A percentile compares a stretch with the other conserved stretches of the same genome.
Conservation (phyloP, 2,113 vertebrate species). For the Embiotoca jacksoni region DNA sequence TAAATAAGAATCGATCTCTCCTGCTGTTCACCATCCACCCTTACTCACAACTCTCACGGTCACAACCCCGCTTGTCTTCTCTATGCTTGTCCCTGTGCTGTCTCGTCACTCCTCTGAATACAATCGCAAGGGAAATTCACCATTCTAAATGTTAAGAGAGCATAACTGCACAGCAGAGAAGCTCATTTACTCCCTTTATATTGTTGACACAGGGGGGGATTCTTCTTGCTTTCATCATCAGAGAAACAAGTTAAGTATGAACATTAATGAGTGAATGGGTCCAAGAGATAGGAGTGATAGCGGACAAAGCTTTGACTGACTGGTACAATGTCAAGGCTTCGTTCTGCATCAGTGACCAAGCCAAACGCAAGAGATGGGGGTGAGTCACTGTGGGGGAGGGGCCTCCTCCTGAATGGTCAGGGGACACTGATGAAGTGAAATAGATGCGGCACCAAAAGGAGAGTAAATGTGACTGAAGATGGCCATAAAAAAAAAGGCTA, state of each 20-base stretch:
- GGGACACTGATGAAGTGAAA: conserved; percentile 78
- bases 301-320: conserved; percentile 80
- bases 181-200: conserved; percentile 16
- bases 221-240: conserved; percentile 30
- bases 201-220: background rate
- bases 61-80: conserved; percentile 79
- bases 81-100: conserved; percentile 67
- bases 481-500: conserved; percentile 23
- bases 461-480: conserved; percentile 52
- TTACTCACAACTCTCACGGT: conserved; percentile 79
- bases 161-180: conserved; percentile 19
- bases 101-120: conserved; percentile 57
- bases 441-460: conserved; percentile 70
- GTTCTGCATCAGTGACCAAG: conserved; percentile 82
- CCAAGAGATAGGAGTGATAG: conserved; percentile 66
- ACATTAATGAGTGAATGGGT: conserved; percentile 64
- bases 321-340: conserved; percentile 84
- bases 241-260: conserved; percentile 41
- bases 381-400: conserved; percentile 83
- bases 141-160: conserved; percentile 26
- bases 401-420: conserved; percentile 77
- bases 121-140: conserved; percentile 44
- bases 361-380: conserved; percentile 80
- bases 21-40: conserved; percentile 81
- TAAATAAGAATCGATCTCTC: conserved; percentile 89